Conservation (phyloP, 2,888 invertebrate genomes). For the Nebria salina region DNA sequence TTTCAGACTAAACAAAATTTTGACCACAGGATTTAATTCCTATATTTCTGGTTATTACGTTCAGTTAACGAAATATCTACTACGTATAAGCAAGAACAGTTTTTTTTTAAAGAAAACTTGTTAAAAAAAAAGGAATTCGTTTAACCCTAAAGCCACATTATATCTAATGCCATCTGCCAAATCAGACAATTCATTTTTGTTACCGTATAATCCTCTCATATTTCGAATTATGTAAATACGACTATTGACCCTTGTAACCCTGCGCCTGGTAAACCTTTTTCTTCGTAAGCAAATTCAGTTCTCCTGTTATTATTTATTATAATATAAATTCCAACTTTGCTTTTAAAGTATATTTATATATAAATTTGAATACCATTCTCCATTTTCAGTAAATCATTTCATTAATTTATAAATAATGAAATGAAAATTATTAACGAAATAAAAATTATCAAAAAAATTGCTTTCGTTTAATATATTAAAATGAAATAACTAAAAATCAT, state of each 20-base stretch:
- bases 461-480: background rate
- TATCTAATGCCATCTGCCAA: constrained; percentile 33
- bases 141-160: constrained; percentile 29
- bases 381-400: background rate
- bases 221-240: constrained; percentile 44
- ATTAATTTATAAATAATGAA: background rate
- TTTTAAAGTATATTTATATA: no score
- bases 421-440: background rate
- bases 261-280: background rate
- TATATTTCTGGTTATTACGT: no score
- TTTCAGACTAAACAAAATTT: no score
- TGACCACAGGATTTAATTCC: no score
- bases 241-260: constrained; percentile 12
- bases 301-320: background rate
- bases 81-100: no score
- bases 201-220: constrained; percentile 35
- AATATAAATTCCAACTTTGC: background rate
- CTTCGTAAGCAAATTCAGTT: background rate
- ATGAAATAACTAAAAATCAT: background rate
- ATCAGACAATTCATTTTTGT: constrained; percentile 45
- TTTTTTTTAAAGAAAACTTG: background rate
- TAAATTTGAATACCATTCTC: background rate
- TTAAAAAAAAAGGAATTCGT: constrained; percentile 17
- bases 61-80: no score
- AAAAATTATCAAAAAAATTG: no score